These are phyloP conservation scores for Cassiopea xamachana DNA, from an alignment of 30 jellyfish, hydroid and myxozoan genomes.

Conservation along the genomic window DNA sequence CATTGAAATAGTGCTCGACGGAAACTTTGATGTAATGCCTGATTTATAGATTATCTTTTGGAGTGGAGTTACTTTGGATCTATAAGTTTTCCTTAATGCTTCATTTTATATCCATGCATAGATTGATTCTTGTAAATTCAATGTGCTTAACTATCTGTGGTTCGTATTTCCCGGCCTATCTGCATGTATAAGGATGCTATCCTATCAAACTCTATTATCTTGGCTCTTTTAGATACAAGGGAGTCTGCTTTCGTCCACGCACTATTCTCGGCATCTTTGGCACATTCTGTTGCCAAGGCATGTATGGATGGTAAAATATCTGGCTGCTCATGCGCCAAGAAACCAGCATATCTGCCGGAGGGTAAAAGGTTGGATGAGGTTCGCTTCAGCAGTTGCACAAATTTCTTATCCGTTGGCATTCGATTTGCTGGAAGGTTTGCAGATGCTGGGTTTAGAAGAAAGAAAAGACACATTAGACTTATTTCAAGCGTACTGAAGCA, in stretches of 20 bases:
- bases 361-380: constrained; percentile 48
- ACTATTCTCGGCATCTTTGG: constrained; percentile 75
- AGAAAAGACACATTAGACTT: constrained; percentile 28
- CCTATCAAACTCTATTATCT: no score
- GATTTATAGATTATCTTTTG: no score
- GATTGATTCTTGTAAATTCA: no score
- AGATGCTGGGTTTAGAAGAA: constrained; percentile 68
- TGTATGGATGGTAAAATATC: constrained; percentile 71
- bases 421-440: constrained; percentile 64
- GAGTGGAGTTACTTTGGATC: no score
- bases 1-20: no score
- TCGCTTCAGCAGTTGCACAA: constrained; percentile 73
- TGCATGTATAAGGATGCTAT: no score
- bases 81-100: no score
- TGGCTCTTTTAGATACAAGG: constrained; percentile 61
- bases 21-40: no score
- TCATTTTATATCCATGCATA: no score
- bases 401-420: constrained; percentile 64
- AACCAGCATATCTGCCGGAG: constrained; percentile 64
- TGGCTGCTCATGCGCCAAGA: constrained; percentile 79
- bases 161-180: no score
- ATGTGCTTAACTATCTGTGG: no score
- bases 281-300: constrained; percentile 72
- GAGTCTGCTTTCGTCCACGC: constrained; percentile 89
- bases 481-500: constrained; percentile 73